Percentiles rank a stretch among this genome's conserved stretches.
Conservation (phyloP, 2,888 invertebrate genomes). For the Ypsolopha sequella region DNA sequence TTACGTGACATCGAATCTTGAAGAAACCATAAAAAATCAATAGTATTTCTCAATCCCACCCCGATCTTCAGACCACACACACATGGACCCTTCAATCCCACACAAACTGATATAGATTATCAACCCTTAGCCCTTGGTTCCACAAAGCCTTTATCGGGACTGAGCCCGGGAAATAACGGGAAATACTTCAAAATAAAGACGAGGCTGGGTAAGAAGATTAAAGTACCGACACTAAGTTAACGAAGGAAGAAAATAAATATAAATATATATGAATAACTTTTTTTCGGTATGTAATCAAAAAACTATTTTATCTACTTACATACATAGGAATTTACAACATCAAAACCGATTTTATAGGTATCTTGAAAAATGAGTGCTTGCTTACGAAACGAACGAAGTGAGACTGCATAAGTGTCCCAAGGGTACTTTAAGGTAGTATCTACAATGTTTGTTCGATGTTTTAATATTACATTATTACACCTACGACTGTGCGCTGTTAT, state of each 20-base stretch:
- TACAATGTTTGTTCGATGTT: too few relatives aligned
- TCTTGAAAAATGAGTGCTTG: too few relatives aligned
- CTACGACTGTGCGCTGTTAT: too few relatives aligned
- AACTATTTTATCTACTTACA: too few relatives aligned
- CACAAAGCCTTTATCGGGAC: conserved; percentile 39
- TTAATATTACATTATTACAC: too few relatives aligned
- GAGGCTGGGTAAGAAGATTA: conserved; percentile 49
- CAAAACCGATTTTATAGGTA: neutral
- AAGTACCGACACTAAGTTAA: conserved; percentile 27
- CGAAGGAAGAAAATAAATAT: conserved; percentile 26
- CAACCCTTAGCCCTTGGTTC: conserved; percentile 37
- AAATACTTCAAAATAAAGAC: conserved; percentile 53
- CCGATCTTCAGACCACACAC: conserved; percentile 7
- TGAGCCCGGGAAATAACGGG: conserved; percentile 32
- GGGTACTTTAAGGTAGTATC: too few relatives aligned
- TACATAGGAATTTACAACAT: too few relatives aligned
- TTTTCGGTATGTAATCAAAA: neutral
- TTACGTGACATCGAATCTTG: neutral
- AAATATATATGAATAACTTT: conserved; percentile 13
- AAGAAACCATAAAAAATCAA: neutral
- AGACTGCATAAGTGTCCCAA: too few relatives aligned
- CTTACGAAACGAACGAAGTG: too few relatives aligned
- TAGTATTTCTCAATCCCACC: neutral
- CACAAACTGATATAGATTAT: conserved; percentile 54
- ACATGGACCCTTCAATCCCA: conserved; percentile 28